Evolutionary conservation across 2,888 invertebrate species (phyloP).

Genomic region (Cyclophora punctaria): DNA sequence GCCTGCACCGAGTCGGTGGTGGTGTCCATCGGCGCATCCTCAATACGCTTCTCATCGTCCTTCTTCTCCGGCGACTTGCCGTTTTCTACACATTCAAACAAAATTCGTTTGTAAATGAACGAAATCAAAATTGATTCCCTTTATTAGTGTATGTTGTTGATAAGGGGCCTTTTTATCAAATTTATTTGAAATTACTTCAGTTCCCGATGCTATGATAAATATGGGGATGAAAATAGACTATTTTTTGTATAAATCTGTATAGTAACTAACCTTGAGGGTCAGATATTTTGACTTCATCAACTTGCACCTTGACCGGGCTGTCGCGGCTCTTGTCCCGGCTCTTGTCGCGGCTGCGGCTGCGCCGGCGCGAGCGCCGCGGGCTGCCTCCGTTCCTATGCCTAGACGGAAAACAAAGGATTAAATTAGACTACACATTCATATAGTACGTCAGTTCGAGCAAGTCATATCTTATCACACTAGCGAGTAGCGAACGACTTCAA

Average conservation of each 20-base stretch:
- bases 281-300: conserved; percentile 48
- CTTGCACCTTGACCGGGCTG: conserved; percentile 37
- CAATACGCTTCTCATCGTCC: conserved; percentile 50
- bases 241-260: no score
- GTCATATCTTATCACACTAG: no score
- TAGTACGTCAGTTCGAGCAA: no score
- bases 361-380: conserved; percentile 54
- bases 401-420: background rate
- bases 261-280: conserved; percentile 50
- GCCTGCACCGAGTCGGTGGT: conserved; percentile 43
- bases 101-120: background rate
- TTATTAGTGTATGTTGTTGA: no score
- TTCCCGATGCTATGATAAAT: no score
- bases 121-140: no score
- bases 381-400: conserved; percentile 66
- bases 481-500: no score
- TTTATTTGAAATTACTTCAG: no score
- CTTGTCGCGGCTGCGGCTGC: conserved; percentile 51
- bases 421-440: background rate
- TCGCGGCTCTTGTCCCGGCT: conserved; percentile 27
- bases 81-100: conserved; percentile 40
- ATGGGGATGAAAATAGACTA: no score
- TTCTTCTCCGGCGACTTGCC: conserved; percentile 64
- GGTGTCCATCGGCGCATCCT: conserved; percentile 47
- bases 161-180: no score